These are phyloP conservation scores for Lithobates pipiens DNA, from an alignment of 2,797 vertebrate species.

Conservation along the genomic window DNA sequence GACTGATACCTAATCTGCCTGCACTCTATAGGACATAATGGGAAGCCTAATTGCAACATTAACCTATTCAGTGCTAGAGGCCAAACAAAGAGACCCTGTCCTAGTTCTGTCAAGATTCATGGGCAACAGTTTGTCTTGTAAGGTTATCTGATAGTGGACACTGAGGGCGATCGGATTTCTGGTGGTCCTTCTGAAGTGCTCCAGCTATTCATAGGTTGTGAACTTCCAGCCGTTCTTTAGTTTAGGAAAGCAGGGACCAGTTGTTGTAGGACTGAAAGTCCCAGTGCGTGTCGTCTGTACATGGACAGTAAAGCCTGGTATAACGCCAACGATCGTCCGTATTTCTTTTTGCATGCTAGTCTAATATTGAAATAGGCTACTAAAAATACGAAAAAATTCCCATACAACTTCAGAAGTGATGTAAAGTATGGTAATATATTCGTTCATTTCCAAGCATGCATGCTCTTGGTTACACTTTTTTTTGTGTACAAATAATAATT, in stretches of 20 bases:
- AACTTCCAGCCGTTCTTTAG: background rate
- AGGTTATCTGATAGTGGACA: conserved; percentile 8
- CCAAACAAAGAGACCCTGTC: conserved; percentile 40
- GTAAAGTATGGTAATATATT: too few relatives aligned
- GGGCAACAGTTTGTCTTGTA: conserved; percentile 4
- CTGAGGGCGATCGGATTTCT: conserved; percentile 2
- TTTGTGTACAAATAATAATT: too few relatives aligned
- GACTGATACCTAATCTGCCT: conserved; percentile 47
- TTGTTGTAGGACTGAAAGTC: conserved; percentile 14
- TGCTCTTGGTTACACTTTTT: too few relatives aligned
- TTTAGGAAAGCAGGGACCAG: background rate
- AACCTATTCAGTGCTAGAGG: conserved; percentile 46
- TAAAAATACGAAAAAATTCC: too few relatives aligned
- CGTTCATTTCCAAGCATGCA: too few relatives aligned
- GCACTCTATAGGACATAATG: conserved; percentile 47
- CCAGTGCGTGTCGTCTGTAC: background rate
- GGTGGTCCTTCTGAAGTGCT: background rate
- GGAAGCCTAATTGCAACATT: conserved; percentile 51
- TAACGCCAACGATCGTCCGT: too few relatives aligned
- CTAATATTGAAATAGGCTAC: too few relatives aligned
- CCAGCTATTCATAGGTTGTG: background rate
- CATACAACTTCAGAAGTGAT: too few relatives aligned
- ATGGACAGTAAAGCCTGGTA: background rate
- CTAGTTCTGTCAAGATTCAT: background rate
- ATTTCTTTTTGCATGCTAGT: too few relatives aligned